Conservation (phyloP, 2,113 vertebrate species). For the Sisor rabdophorus region DNA sequence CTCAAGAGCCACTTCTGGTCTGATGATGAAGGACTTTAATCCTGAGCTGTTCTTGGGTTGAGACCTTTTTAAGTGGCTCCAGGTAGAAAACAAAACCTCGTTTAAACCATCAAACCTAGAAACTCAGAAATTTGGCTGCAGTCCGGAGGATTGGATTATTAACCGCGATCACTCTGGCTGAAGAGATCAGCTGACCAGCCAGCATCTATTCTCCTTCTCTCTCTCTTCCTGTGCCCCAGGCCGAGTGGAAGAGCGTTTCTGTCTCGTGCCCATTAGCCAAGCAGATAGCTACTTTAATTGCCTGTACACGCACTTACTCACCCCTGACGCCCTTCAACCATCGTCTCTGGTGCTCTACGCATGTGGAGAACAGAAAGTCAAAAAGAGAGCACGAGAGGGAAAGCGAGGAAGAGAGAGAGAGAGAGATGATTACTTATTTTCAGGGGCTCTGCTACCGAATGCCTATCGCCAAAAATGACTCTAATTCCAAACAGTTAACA, state of each 20-base stretch:
- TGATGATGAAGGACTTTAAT: neutral
- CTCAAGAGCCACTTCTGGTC: neutral
- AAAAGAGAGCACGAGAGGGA: conserved; percentile 42
- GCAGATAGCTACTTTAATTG: conserved; percentile 77
- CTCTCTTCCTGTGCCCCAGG: conserved; percentile 32
- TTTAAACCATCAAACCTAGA: neutral
- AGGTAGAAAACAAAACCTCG: too few species aligned
- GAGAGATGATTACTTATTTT: conserved; percentile 78
- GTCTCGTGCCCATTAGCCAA: conserved; percentile 66
- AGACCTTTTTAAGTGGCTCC: neutral
- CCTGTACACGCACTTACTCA: conserved; percentile 71
- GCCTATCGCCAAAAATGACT: conserved; percentile 75
- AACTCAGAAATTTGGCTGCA: neutral
- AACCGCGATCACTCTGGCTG: conserved; percentile 1
- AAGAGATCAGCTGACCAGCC: conserved; percentile 20
- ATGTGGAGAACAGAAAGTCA: conserved; percentile 64
- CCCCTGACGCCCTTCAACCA: conserved; percentile 46
- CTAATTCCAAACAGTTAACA: conserved; percentile 81
- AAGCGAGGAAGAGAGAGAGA: conserved; percentile 44
- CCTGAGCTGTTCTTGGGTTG: neutral
- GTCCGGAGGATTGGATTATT: conserved; percentile 34
- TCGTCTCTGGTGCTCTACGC: conserved; percentile 56
- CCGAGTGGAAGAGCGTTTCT: conserved; percentile 1
- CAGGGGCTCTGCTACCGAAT: conserved; percentile 73
- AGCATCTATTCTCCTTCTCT: conserved; percentile 21